Conservation (phyloP, 2,113 vertebrate genomes). For the Phaethornis superciliosus region DNA sequence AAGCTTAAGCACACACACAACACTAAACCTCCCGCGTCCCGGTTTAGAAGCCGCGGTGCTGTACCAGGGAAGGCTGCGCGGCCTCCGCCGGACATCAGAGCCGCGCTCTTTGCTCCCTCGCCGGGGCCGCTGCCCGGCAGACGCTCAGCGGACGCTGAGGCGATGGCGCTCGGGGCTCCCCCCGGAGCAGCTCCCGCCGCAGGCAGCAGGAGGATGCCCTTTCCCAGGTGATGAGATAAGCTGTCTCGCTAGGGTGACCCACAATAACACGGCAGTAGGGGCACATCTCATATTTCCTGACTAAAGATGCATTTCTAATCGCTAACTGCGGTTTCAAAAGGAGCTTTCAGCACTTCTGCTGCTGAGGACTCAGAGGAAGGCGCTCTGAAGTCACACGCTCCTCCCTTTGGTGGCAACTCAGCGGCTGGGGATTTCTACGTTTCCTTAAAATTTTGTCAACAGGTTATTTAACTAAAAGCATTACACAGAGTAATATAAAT, state of each 20-base stretch:
- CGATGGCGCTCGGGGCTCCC: too few relatives aligned
- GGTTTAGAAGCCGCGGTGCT: too few relatives aligned
- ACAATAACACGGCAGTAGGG: rapidly evolving
- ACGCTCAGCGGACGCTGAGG: too few relatives aligned
- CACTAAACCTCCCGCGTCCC: too few relatives aligned
- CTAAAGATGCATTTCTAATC: rapidly evolving
- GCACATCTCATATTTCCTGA: rapidly evolving
- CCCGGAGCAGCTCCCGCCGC: too few relatives aligned
- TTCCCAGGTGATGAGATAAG: rapidly evolving
- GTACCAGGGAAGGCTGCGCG: too few relatives aligned
- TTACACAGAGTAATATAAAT: not conserved
- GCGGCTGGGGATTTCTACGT: rapidly evolving
- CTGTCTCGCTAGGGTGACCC: not conserved
- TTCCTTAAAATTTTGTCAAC: not conserved
- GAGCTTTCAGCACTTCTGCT: too few relatives aligned
- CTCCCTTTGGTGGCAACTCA: rapidly evolving
- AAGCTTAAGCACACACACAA: too few relatives aligned
- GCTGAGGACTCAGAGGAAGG: rapidly evolving
- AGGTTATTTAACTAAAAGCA: not conserved
- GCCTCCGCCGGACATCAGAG: too few relatives aligned
- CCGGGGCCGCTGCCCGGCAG: too few relatives aligned
- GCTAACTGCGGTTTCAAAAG: rapidly evolving
- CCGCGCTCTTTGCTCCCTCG: too few relatives aligned
- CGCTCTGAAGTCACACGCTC: not conserved
- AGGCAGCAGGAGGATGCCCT: too few relatives aligned